Base-by-base conservation (phyloP, 2,888 invertebrate species). In the Andrena praecox region DNA sequence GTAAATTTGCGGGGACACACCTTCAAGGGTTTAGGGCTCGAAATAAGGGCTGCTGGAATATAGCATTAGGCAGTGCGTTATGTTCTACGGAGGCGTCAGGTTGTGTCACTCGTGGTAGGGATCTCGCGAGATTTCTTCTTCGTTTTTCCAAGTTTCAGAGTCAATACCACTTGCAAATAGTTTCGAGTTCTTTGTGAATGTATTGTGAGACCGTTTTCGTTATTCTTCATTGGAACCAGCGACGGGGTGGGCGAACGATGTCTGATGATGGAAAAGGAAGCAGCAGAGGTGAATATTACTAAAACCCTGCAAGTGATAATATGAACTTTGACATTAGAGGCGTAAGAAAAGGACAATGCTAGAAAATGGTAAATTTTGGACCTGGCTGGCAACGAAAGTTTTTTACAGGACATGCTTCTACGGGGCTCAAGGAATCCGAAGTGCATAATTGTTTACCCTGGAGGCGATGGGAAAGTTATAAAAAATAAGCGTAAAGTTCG, bases 1-100 rank as follows among this genome's bases (percentile, higher is more conserved):
- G 83, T 78, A 78, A 83, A 83, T 83, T 83, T 78, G 73, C 68
- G 69, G 74, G 75, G 84, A 71, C 82, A 76, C 82, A 84, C 84
- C 84, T 84, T 84, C 75, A 27, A 83, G 84, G 79, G 83, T 68
- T 79, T 74, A 83, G 71, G 79, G 75, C 29, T 72, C 59, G 27
- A 54, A 83, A 83, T 77, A 82, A 83, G 82, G 77, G 83, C 73
- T 83, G 83, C 64, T 76, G 60, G 82, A 82, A 83, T 77, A 82
- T 70, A 70, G 83, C 62, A 73, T 77, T 77, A 77, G 82, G 52
- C 82, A 82, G 82, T 82, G 72, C 60, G 82, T 73, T 83, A 77
- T 73, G 56, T 67, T 31, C 82, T 16, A 27, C 60, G 73, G 54
- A 8, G 33, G 72, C 52, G 82, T 54, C 35, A 77, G 54, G 82